phyloP scores from a whole-genome alignment of 2,113 vertebrate genomes.

The Hemibates koningsi region DNA sequence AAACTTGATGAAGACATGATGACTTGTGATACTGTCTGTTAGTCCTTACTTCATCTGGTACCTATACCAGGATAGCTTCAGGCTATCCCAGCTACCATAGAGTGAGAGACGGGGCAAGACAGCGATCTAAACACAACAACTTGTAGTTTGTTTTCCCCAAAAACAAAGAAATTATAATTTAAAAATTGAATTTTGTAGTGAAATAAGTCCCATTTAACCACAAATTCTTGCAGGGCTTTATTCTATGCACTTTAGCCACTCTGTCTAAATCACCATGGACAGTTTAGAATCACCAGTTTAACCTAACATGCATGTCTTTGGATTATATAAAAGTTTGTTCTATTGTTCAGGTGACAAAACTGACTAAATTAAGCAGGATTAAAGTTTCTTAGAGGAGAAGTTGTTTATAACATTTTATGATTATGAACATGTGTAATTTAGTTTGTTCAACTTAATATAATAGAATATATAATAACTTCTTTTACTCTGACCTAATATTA shows the following conservation, averaged over 20 bases:
- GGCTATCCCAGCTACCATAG: neutral
- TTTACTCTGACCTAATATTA: neutral
- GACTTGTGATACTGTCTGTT: neutral
- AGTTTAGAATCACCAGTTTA: neutral
- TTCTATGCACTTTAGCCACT: neutral
- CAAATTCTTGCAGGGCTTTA: neutral
- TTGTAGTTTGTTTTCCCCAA: neutral
- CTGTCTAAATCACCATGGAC: fast-evolving
- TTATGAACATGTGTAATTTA: neutral
- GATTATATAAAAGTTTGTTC: neutral
- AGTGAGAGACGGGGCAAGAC: neutral
- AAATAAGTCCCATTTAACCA: neutral
- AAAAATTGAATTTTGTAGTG: neutral
- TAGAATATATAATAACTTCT: fast-evolving
- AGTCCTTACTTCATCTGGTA: neutral
- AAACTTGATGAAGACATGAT: neutral
- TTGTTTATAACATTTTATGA: neutral
- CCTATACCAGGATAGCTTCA: neutral
- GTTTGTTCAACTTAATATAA: neutral
- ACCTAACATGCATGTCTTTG: neutral
- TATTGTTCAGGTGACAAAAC: neutral
- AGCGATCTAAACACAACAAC: neutral
- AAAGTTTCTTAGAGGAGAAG: neutral
- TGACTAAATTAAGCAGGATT: neutral
- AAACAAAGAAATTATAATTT: neutral